Evolutionary conservation across 1,140 invertebrate species (phyloP).

Genomic region (Drosophila teissieri): DNA sequence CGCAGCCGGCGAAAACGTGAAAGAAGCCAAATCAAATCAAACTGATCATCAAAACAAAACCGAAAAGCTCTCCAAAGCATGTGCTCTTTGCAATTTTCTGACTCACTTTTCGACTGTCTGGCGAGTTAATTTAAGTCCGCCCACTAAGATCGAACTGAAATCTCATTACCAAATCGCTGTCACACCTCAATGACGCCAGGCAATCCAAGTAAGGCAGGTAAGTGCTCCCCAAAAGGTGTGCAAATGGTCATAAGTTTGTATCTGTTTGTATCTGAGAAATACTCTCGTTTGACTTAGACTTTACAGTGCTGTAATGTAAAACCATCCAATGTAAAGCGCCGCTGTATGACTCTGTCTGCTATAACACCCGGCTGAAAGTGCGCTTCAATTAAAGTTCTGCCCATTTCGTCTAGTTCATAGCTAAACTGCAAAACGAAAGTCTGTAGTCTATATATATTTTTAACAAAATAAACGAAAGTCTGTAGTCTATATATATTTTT

Average conservation of each 20-base stretch:
- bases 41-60: conserved; percentile 61
- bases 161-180: conserved; percentile 47
- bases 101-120: conserved; percentile 27
- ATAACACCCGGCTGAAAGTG: conserved; percentile 29
- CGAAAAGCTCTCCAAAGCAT: conserved; percentile 45
- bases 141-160: conserved; percentile 30
- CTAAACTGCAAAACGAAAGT: too few species aligned
- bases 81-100: conserved; percentile 32
- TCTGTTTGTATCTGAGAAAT: background rate
- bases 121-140: conserved; percentile 30
- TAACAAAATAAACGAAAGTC: too few species aligned
- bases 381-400: background rate
- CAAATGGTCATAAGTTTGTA: conserved; percentile 7
- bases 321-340: background rate
- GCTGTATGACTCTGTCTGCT: conserved; percentile 25
- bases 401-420: too few species aligned
- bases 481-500: too few species aligned
- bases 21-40: conserved; percentile 25
- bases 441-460: too few species aligned
- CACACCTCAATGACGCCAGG: conserved; percentile 53
- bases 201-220: conserved; percentile 36
- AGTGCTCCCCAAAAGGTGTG: conserved; percentile 27
- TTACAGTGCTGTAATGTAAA: conserved; percentile 10
- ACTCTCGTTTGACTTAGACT: conserved; percentile 10
- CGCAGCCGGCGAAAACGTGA: conserved; percentile 35